Base-by-base conservation (phyloP, 2,888 invertebrate species). In the Disparrhopalites patrizii region DNA sequence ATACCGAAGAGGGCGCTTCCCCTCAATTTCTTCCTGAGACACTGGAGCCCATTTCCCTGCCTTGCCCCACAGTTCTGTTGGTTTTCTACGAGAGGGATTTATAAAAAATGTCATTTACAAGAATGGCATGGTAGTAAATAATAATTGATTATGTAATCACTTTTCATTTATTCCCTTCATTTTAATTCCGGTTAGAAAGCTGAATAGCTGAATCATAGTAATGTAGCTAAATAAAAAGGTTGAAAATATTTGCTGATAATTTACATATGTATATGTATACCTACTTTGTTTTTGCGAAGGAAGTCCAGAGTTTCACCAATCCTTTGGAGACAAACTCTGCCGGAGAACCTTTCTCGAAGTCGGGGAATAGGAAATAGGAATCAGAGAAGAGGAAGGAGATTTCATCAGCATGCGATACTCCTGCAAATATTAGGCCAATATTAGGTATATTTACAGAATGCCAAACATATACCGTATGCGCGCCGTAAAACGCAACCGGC, bases 241-340 rank as follows among this genome's bases (percentile, higher is more conserved):
- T 47, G 18, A 15, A 47, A 47, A 15, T 47, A n/a, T 47, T 10
- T 7, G 8, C 7, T 47, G 36, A 36, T 10, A 36, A 36, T 8
- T 36, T 47, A 15, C 18, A 18, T 7, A 47, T 47, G 47, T 13
- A 10, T 36, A 8, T 52, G 3, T n/a, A 23, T n/a, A 52, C 28
- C 7, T 55, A 55, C 33, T n/a, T 1, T n/a, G 31, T 8, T 23
- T n/a, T 47, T 31, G 60, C 60, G 31, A 60, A 60, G 1, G 60
- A 60, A 27, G 20, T 33, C 60, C 60, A 60, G 3, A 60, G 60
- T 31, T 60, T 60, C 13, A 60, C 43, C 2, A 47, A 31, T 23
- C 50, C 50, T 31, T 50, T 60, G 27, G 60, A 60, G 2, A 60
- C 47, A 1, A 1, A 18, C 28, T 47, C 60, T 13, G 28, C 30